Conservation (phyloP, 92 coral and sea anemone genomes). For the Siderastrea radians region DNA sequence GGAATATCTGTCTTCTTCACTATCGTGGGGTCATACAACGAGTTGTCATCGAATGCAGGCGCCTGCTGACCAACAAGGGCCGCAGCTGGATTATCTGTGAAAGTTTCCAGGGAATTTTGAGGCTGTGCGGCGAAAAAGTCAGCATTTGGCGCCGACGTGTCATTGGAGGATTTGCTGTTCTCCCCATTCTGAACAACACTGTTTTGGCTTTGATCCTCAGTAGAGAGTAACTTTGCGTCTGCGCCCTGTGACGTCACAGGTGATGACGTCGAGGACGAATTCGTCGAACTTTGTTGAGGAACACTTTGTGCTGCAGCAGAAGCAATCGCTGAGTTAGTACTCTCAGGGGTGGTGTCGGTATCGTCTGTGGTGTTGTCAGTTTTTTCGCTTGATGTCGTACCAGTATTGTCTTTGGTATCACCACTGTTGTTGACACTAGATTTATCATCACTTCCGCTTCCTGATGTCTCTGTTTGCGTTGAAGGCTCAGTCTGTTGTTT, state of each 20-base stretch:
- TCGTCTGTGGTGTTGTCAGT: constrained; percentile 32
- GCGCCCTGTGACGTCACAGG: constrained; percentile 42
- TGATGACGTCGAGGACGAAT: constrained; percentile 33
- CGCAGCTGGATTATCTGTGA: constrained; percentile 51
- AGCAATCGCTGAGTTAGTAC: constrained; percentile 70
- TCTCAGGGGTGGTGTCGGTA: constrained; percentile 39
- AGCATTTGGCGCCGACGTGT: constrained; percentile 59
- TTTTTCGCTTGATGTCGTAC: background rate
- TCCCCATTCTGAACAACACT: constrained; percentile 63
- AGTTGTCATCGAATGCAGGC: constrained; percentile 66
- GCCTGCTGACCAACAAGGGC: constrained; percentile 34
- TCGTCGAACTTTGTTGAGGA: constrained; percentile 50
- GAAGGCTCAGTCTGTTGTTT: constrained; percentile 23
- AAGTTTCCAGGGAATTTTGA: constrained; percentile 50
- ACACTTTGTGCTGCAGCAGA: constrained; percentile 72
- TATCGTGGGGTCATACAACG: constrained; percentile 90
- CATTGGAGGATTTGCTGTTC: constrained; percentile 60
- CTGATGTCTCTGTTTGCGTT: constrained; percentile 44
- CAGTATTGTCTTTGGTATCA: constrained; percentile 49
- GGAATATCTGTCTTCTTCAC: constrained; percentile 91
- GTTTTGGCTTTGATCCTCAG: constrained; percentile 58
- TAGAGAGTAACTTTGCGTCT: constrained; percentile 44
- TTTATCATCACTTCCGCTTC: constrained; percentile 20
- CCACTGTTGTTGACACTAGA: constrained; percentile 26
- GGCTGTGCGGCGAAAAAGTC: constrained; percentile 53